phyloP scores from a whole-genome alignment of 2,888 invertebrate genomes.

The Clitarchus hookeri region DNA sequence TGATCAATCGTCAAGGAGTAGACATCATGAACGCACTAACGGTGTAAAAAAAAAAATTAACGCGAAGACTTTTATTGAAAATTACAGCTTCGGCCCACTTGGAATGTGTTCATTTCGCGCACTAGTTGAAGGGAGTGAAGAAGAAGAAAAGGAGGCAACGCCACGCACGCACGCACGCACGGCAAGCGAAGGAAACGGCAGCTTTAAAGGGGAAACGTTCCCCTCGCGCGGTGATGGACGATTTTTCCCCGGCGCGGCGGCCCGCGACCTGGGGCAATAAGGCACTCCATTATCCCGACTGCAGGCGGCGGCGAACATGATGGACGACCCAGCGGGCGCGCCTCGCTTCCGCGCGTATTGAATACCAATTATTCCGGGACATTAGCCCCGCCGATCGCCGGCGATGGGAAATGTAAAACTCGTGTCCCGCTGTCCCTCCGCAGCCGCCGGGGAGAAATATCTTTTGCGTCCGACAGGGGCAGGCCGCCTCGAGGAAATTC shows the following conservation, averaged over 20 bases:
- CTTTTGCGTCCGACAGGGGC: neutral
- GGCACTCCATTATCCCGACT: neutral
- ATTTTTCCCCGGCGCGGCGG: neutral
- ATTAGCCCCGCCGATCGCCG: conserved; percentile 26
- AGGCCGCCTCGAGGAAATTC: neutral
- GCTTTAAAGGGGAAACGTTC: neutral
- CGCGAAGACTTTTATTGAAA: no score
- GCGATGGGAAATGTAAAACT: neutral
- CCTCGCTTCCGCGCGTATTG: conserved; percentile 1
- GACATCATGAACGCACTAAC: no score
- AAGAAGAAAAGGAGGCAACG: no score
- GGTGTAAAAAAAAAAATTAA: no score
- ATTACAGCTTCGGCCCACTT: no score
- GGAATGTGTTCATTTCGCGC: no score
- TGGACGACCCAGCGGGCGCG: neutral
- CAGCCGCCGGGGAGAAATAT: neutral
- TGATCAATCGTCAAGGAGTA: no score
- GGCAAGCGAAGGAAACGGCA: neutral
- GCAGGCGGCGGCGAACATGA: neutral
- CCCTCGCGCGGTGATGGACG: neutral
- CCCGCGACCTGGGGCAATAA: neutral
- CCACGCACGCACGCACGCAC: no score
- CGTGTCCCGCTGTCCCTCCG: neutral
- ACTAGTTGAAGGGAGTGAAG: no score
- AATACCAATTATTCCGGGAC: conserved; percentile 31